Evolutionary conservation across 2,113 vertebrate genomes (phyloP), one percentile per base, ranked within the genome.

Genomic region (Poecilia latipinna): DNA sequence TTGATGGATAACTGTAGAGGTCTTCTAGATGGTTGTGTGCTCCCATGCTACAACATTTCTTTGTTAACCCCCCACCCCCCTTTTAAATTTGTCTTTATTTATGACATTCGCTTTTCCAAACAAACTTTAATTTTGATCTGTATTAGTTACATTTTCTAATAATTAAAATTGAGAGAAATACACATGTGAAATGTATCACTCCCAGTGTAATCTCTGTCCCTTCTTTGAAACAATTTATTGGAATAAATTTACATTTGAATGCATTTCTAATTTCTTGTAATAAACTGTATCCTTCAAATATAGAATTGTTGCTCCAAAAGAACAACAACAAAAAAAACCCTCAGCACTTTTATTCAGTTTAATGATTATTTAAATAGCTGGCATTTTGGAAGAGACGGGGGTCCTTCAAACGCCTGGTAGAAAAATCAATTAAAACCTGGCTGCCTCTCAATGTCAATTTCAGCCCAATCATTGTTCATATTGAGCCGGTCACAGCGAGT

Each of bases 371-470:
- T 75, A 73, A 88, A 82, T 65, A 75, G 75, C 75, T 63, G 86
- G 66, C 83, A 82, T 86, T 88, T 83, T 67, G 67, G 74, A 62
- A 63, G 57, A 61, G 68, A 72, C 79, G 60, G 65, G 54, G 37
- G 51, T 57, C 61, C 79, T 73, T 72, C 57, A 77, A 67, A 72
- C 24, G 77, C 64, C 76, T 82, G 35, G 51, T 77, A 79, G 83
- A 90, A 88, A 54, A 86, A 90, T 88, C 76, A 86, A 82, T 88
- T 80, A 79, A 85, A 85, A 77, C 74, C 68, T 57, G 65, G 62
- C 73, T 39, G 63, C 62, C 67, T 82, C 72, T 76, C 44, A 15
- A 74, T 66, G 74, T 88, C 88, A 76, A 48, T 91, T 88, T 87
- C 57, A 86, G 51, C 84, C 69, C 81, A 81, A 88, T 86, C 80